phyloP scores from a whole-genome alignment of 2,888 invertebrate species.

The Diploptera punctata region DNA sequence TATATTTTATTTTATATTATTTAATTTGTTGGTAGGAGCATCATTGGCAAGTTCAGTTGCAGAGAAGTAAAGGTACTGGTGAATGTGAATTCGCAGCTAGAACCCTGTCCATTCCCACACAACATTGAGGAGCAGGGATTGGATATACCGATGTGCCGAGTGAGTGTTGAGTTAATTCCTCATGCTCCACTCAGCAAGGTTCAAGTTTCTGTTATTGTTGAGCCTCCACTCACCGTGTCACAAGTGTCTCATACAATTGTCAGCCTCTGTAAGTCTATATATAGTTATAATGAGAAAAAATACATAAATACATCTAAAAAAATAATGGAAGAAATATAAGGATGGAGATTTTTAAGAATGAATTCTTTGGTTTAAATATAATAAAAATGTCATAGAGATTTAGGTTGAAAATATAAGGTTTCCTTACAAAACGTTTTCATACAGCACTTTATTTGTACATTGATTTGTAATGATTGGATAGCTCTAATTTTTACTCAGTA shows the following conservation, averaged over 20 bases:
- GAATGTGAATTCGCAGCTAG: slow-evolving; percentile 56
- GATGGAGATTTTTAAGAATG: too few relatives aligned
- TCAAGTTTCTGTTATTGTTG: slow-evolving; percentile 68
- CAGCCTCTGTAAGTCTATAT: slow-evolving; percentile 50
- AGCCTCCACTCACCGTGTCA: slow-evolving; percentile 61
- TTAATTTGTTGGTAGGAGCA: slow-evolving; percentile 47
- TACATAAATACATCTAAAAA: too few relatives aligned
- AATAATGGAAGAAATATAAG: too few relatives aligned
- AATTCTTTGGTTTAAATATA: too few relatives aligned
- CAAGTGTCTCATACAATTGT: slow-evolving; percentile 51
- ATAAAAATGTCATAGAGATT: too few relatives aligned
- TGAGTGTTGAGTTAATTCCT: slow-evolving; percentile 65
- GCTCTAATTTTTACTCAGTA: too few relatives aligned
- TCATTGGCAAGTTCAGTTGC: slow-evolving; percentile 55
- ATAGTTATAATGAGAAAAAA: too few relatives aligned
- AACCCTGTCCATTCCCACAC: slow-evolving; percentile 50
- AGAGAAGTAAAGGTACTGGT: slow-evolving; percentile 63
- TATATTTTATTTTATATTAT: background rate
- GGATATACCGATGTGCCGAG: slow-evolving; percentile 61
- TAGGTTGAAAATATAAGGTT: too few relatives aligned
- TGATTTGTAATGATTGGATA: too few relatives aligned
- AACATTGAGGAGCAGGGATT: slow-evolving; percentile 49
- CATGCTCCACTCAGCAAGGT: slow-evolving; percentile 68
- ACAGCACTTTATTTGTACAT: too few relatives aligned
- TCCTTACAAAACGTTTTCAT: too few relatives aligned